Conservation (phyloP, 2,888 invertebrate genomes). For the Acanthacorydalis orientalis region DNA sequence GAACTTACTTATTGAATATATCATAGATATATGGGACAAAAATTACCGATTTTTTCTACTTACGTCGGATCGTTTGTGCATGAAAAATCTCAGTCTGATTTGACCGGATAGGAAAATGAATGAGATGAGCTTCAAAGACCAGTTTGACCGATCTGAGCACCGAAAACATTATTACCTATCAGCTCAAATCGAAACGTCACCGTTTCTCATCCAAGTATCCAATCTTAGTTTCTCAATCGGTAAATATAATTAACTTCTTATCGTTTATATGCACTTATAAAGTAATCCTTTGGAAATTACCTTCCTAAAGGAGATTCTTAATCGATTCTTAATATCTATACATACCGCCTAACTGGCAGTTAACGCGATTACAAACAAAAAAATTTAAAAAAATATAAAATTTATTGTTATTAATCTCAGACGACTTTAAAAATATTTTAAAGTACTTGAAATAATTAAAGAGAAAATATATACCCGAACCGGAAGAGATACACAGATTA, state of each 20-base stretch:
- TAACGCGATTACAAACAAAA: not conserved
- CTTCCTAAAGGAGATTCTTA: conserved; percentile 21
- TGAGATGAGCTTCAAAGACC: not conserved
- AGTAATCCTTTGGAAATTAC: conserved; percentile 30
- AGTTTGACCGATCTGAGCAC: conserved; percentile 5
- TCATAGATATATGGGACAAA: conserved; percentile 97
- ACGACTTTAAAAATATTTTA: no score
- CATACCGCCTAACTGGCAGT: conserved; percentile 16
- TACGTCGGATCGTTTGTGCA: conserved; percentile 7
- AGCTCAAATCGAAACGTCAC: no score
- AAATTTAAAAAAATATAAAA: no score
- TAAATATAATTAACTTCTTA: conserved; percentile 22
- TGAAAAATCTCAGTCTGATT: not conserved
- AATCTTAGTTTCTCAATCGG: conserved; percentile 19
- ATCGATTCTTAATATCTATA: conserved; percentile 7
- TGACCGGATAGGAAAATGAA: not conserved
- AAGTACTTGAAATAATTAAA: no score
- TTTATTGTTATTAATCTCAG: no score
- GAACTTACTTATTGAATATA: conserved; percentile 88
- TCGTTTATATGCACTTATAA: conserved; percentile 14
- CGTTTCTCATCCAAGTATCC: not conserved
- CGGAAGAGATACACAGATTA: no score
- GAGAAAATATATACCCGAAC: no score
- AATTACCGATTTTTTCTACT: conserved; percentile 42
- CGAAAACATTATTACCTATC: not conserved